Evolutionary conservation across 2,113 vertebrate genomes (phyloP).

Genomic region (Gavia stellata): DNA sequence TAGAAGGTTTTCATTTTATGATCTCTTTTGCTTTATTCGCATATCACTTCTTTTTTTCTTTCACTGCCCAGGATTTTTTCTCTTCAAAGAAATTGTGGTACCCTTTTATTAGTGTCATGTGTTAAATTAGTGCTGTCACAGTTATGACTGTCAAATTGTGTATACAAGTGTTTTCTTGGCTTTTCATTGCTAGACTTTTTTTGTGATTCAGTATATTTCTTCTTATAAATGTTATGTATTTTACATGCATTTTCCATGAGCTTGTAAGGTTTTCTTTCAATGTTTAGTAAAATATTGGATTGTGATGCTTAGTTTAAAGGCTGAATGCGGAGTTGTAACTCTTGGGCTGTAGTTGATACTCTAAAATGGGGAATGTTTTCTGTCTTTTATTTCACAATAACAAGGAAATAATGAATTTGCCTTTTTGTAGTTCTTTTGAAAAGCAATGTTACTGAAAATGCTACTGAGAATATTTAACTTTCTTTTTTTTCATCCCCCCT

Average conservation of each 20-base stretch:
- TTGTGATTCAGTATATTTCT: background rate
- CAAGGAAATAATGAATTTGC: background rate
- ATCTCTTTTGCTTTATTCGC: background rate
- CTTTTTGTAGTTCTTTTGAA: background rate
- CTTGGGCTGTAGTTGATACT: background rate
- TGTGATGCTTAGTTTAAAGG: background rate
- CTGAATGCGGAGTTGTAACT: background rate
- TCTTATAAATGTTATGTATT: background rate
- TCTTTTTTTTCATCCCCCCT: background rate
- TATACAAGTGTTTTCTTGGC: background rate
- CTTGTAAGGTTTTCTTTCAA: background rate
- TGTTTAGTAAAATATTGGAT: background rate
- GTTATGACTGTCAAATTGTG: background rate
- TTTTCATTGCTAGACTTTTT: background rate
- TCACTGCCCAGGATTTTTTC: background rate
- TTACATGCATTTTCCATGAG: background rate
- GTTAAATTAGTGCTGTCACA: background rate
- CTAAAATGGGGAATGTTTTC: background rate
- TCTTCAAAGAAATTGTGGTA: background rate
- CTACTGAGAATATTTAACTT: background rate
- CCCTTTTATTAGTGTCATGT: background rate
- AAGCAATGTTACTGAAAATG: background rate
- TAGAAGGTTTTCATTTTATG: background rate
- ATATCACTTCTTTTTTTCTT: background rate
- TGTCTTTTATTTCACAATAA: background rate